phyloP scores from a whole-genome alignment of 2,113 vertebrate genomes.

The Lethenteron reissneri region DNA sequence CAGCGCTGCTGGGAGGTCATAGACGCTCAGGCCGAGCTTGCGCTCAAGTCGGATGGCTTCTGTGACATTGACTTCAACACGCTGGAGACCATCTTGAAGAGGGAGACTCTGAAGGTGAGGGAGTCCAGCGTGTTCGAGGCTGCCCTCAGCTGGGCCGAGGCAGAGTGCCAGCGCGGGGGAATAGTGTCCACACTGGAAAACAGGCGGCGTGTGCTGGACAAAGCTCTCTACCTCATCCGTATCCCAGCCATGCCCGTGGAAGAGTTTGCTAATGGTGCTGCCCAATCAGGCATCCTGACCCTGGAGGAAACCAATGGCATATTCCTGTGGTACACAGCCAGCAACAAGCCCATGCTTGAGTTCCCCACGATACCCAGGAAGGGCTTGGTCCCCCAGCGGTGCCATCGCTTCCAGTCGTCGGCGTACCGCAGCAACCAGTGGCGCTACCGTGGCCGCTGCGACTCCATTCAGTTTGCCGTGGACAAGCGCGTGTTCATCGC shows the following conservation, averaged over 20 bases:
- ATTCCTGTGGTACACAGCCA: conserved; percentile 90
- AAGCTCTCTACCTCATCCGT: conserved; percentile 69
- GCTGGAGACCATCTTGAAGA: conserved; percentile 72
- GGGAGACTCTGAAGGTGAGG: conserved; percentile 92
- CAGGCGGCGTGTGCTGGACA: conserved; percentile 72
- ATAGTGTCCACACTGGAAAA: conserved; percentile 57
- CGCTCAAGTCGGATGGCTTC: conserved; percentile 82
- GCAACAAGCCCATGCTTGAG: conserved; percentile 70
- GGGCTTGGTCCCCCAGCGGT: conserved; percentile 64
- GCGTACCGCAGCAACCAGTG: conserved; percentile 95
- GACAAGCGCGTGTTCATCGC: conserved; percentile 85
- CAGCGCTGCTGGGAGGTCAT: conserved; percentile 98
- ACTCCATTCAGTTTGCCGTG: conserved; percentile 93
- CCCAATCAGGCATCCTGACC: conserved; percentile 73
- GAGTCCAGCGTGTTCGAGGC: conserved; percentile 91
- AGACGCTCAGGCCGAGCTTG: conserved; percentile 79
- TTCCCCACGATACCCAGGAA: conserved; percentile 62
- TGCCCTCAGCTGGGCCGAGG: conserved; percentile 72
- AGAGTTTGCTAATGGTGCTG: conserved; percentile 82
- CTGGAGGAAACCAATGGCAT: conserved; percentile 90
- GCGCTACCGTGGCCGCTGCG: conserved; percentile 79
- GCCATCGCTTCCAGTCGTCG: conserved; percentile 88
- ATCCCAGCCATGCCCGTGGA: conserved; percentile 84
- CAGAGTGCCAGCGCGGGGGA: conserved; percentile 71
- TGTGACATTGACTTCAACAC: conserved; percentile 90